Evolutionary conservation across 1,140 invertebrate species (phyloP), one percentile per base, ranked within the genome.

Genomic region (Chionoecetes opilio): DNA sequence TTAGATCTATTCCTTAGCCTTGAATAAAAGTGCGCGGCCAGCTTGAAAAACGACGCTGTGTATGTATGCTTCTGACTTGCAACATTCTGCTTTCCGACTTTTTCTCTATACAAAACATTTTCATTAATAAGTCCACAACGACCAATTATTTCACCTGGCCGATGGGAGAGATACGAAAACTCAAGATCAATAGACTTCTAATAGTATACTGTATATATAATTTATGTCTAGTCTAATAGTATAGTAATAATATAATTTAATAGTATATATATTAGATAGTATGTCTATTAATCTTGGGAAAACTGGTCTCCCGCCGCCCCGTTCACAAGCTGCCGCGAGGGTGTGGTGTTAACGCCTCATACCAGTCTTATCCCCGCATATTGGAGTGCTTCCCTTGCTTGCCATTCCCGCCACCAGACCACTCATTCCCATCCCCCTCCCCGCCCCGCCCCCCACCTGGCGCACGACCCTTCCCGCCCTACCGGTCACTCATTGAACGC

Each of bases 401-500:
- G 63, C 63, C 63, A 26, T 75, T 75, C 63, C 63, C 63, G 63
- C 63, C 63, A 26, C 63, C 63, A 75, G 63, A 26, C 63, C 63
- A 26, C n/a, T n/a, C n/a, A 26, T n/a, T 6, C 8, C 63, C 63
- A 17, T 3, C 26, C 63, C 63, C 41, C 41, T 14, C 14, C 41
- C 41, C 41, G 41, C n/a, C 53, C 63, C 63, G 63, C 26, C 63
- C 63, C n/a, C n/a, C 21, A 75, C 63, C 63, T 75, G 63, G 21
- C 63, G 63, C 63, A 75, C 63, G 63, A 26, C 63, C 21, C 21
- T 75, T 75, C 63, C 63, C 63, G 63, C 63, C 63, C n/a, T 75
- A 75, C 63, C 63, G 63, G 63, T 75, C 63, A 75, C 63, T 75
- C 63, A 75, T 75, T 26, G n/a, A 75, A 75, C 63, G n/a, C 63